Evolutionary conservation across 2,888 invertebrate species (phyloP).

Genomic region (Laothoe populi): DNA sequence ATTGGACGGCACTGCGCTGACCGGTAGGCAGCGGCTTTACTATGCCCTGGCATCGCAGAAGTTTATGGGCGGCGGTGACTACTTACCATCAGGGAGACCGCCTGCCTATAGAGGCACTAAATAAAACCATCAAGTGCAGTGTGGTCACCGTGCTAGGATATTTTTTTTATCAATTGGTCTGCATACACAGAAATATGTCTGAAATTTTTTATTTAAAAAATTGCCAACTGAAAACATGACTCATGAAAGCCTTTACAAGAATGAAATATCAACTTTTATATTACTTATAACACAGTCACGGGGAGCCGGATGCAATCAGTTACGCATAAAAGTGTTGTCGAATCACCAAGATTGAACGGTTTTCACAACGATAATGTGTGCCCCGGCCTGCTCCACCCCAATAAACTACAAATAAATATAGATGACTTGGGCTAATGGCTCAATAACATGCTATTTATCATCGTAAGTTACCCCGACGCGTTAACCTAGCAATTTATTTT

Average conservation of each 20-base stretch:
- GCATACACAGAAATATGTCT: too few species aligned
- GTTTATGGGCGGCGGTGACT: too few species aligned
- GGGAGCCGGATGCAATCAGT: slow-evolving; percentile 1
- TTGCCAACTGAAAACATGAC: too few species aligned
- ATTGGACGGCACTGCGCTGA: too few species aligned
- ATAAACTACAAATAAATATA: slow-evolving; percentile 18
- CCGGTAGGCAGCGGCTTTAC: too few species aligned
- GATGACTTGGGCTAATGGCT: slow-evolving; percentile 22
- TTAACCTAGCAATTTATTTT: slow-evolving; percentile 17
- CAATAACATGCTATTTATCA: slow-evolving; percentile 20
- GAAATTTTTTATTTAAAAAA: too few species aligned
- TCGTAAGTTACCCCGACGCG: slow-evolving; percentile 9
- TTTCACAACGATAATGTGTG: slow-evolving; percentile 9
- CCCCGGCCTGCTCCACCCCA: neutral
- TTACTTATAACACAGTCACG: neutral
- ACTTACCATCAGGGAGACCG: too few species aligned
- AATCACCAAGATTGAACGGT: slow-evolving; percentile 15
- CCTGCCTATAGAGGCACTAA: too few species aligned
- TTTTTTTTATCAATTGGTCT: too few species aligned
- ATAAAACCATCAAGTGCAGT: too few species aligned
- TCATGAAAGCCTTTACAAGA: neutral
- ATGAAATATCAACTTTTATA: neutral
- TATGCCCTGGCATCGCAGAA: too few species aligned
- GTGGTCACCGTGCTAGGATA: too few species aligned
- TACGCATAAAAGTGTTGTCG: neutral